These are phyloP conservation scores for Polydrusus tereticollis DNA, from an alignment of 2,888 invertebrate genomes.

Conservation along the genomic window DNA sequence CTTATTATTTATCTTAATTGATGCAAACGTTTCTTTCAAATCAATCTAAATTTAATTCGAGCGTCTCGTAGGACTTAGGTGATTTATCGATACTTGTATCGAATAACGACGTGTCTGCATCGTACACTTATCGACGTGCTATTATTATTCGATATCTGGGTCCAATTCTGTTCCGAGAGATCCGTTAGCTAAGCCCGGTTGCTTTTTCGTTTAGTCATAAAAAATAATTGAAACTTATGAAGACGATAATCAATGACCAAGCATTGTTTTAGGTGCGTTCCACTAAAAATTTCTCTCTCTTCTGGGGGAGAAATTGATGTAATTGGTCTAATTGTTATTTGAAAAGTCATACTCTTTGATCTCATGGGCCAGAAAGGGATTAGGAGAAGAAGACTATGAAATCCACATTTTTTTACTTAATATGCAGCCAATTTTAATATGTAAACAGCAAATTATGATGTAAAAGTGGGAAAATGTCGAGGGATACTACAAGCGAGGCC, in stretches of 20 bases:
- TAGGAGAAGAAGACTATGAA: too few species aligned
- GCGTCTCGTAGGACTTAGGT: not conserved
- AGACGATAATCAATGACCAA: constrained; percentile 41
- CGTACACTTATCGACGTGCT: too few species aligned
- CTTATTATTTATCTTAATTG: constrained; percentile 6
- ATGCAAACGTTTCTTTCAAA: not conserved
- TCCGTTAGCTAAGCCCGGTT: not conserved
- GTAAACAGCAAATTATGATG: too few species aligned
- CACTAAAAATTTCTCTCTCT: constrained; percentile 10
- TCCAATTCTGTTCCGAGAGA: too few species aligned
- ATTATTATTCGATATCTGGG: too few species aligned
- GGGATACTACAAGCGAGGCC: too few species aligned
- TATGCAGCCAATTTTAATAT: too few species aligned
- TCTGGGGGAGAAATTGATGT: constrained; percentile 10
- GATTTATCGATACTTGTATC: not conserved
- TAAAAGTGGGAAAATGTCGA: too few species aligned
- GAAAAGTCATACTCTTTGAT: too few species aligned
- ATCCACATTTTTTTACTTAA: too few species aligned
- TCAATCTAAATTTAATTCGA: constrained; percentile 5
- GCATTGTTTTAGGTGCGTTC: constrained; percentile 38
- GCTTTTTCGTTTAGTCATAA: constrained; percentile 38
- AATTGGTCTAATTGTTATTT: constrained; percentile 28
- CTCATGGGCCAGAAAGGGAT: too few species aligned
- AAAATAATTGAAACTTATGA: constrained; percentile 40
- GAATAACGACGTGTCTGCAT: too few species aligned